Base-by-base conservation (phyloP, 2,797 vertebrate genomes). In the Aplochiton taeniatus region DNA sequence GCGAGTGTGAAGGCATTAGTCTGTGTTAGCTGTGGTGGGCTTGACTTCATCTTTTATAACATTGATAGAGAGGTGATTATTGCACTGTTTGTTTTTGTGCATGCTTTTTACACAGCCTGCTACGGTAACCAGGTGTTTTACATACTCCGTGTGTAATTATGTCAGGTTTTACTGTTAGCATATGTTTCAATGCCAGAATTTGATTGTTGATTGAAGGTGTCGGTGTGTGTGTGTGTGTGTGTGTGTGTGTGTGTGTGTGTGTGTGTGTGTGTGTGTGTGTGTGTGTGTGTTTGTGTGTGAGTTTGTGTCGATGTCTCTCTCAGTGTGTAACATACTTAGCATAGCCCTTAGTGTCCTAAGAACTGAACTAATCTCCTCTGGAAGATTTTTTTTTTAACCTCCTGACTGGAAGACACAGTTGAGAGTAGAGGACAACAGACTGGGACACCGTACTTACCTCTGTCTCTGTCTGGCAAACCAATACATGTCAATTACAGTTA, bases 41-140 rank as follows among this genome's bases (percentile, higher is more conserved):
- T 77, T 82, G 68, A 79, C 69, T 83, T 81, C 64, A 81, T 75
- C 83, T 87, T 82, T 86, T 87, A 82, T 83, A 85, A 80, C 76
- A 58, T 75, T 72, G 61, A 63, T 31, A 63, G 70, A 64, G 62
- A 86, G 85, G 83, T 85, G 86, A 87, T 89, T 85, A 86, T 84
- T 81, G 64, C 68, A 52, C 74, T 83, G 76, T 81, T 85, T 85
- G 72, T 78, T 67, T 80, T 70, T 78, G 80, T 73, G 55, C 31
- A 31, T 31, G 31, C 6, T 77, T 87, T 65, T 87, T 82, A 83
- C 70, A 73, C 74, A 73, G 65, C 17, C 18, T 46, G 57, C 31
- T 31, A 31, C 31, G 31, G 31, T 31, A 31, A 31, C 31, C 31
- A 31, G 31, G 31, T 31, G 31, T 31, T 31, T 31, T 31, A 31